These are phyloP conservation scores for Grapholita molesta DNA, from an alignment of 1,140 invertebrate genomes.

Conservation along the genomic window DNA sequence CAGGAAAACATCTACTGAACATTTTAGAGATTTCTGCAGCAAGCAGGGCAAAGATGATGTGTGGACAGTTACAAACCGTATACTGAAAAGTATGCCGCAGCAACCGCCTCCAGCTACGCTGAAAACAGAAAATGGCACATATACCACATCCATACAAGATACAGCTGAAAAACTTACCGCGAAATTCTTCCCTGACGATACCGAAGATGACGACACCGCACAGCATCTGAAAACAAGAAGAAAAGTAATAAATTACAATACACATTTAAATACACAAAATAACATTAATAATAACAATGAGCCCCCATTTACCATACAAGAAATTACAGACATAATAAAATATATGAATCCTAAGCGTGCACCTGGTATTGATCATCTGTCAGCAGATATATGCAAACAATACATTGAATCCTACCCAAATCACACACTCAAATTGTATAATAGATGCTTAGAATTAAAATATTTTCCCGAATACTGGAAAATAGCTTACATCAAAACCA, in stretches of 20 bases:
- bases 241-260: too few species aligned
- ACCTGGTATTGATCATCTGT: conserved; percentile 9
- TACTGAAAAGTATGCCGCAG: too few species aligned
- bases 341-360: conserved; percentile 7
- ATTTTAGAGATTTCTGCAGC: conserved; percentile 12
- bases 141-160: too few species aligned
- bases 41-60: conserved; percentile 17
- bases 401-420: background rate
- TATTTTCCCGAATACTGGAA: conserved; percentile 17
- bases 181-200: too few species aligned
- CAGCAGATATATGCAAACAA: background rate
- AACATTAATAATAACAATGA: too few species aligned
- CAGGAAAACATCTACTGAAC: too few species aligned
- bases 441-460: conserved; percentile 1
- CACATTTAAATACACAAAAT: too few species aligned
- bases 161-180: too few species aligned
- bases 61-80: background rate
- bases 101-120: too few species aligned
- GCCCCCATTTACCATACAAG: background rate
- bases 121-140: too few species aligned
- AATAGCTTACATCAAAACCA: background rate
- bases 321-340: background rate
- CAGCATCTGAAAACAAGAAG: too few species aligned
- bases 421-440: background rate
- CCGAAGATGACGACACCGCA: too few species aligned